A percentile compares a stretch with the other conserved stretches of the same genome.
Conservation (phyloP, 2,888 invertebrate species). For the Tetropium fuscum region DNA sequence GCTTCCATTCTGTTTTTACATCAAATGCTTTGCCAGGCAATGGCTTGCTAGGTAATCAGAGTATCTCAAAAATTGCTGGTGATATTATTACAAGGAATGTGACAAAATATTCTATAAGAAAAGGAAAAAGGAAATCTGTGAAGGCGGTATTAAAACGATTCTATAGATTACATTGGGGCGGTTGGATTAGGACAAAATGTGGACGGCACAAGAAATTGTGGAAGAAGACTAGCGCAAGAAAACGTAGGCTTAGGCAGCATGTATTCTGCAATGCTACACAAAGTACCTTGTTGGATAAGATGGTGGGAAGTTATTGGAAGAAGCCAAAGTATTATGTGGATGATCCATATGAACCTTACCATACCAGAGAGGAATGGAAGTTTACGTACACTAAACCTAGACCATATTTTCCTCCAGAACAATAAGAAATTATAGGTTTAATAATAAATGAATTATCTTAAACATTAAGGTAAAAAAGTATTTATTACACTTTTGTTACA, state of each 20-base stretch:
- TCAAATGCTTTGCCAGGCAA: constrained; percentile 9
- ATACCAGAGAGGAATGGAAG: constrained; percentile 79
- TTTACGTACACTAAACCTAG: constrained; percentile 74
- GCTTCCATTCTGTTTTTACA: constrained; percentile 30
- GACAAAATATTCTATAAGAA: constrained; percentile 78
- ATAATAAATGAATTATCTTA: neutral
- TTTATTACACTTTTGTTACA: neutral
- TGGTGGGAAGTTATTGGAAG: constrained; percentile 90
- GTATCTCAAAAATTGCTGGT: neutral
- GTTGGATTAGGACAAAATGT: constrained; percentile 87
- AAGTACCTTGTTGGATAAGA: constrained; percentile 85
- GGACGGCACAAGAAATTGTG: constrained; percentile 83
- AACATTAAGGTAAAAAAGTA: neutral
- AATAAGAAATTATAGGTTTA: constrained; percentile 5
- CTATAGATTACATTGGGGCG: constrained; percentile 87
- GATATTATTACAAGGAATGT: constrained; percentile 68
- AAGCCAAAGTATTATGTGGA: constrained; percentile 87
- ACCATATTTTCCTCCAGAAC: constrained; percentile 60
- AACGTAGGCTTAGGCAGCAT: constrained; percentile 78
- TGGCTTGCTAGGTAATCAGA: neutral
- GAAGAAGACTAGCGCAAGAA: constrained; percentile 74
- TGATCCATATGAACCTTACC: constrained; percentile 93
- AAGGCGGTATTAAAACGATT: constrained; percentile 80
- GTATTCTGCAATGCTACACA: constrained; percentile 87
- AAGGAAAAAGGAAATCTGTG: constrained; percentile 82